phyloP scores from a whole-genome alignment of 1,140 invertebrate genomes.

The Drosophila pandora region DNA sequence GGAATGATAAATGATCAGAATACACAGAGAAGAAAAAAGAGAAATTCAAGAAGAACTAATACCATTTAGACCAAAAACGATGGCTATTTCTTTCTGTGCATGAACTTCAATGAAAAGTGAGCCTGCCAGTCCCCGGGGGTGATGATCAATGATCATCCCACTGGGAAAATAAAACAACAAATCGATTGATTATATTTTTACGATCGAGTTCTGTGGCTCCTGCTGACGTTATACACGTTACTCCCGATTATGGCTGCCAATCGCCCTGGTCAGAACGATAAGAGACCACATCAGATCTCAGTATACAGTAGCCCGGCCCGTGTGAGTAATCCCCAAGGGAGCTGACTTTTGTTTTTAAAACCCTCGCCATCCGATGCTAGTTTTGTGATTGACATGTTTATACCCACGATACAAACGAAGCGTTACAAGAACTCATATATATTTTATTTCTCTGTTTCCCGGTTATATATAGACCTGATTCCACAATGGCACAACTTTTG shows the following conservation, averaged over 20 bases:
- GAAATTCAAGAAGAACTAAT: not conserved
- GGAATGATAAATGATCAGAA: slow-evolving; percentile 1
- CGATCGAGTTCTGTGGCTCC: slow-evolving; percentile 24
- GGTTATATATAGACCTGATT: slow-evolving; percentile 33
- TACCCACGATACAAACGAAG: slow-evolving; percentile 52
- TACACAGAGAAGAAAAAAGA: not conserved
- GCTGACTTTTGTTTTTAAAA: slow-evolving; percentile 32
- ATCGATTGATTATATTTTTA: slow-evolving; percentile 41
- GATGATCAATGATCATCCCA: slow-evolving; percentile 38
- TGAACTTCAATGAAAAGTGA: slow-evolving; percentile 31
- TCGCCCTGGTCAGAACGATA: slow-evolving; percentile 39
- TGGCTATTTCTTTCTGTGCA: not conserved
- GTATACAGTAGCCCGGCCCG: slow-evolving; percentile 10
- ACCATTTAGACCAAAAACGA: too few relatives aligned
- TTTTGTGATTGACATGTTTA: slow-evolving; percentile 56
- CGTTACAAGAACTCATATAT: slow-evolving; percentile 32
- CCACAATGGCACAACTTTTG: slow-evolving; percentile 29
- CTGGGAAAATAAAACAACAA: slow-evolving; percentile 9
- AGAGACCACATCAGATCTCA: slow-evolving; percentile 14
- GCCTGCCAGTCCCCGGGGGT: slow-evolving; percentile 26
- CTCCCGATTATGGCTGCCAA: slow-evolving; percentile 30
- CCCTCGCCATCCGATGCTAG: slow-evolving; percentile 26
- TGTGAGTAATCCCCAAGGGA: slow-evolving; percentile 35
- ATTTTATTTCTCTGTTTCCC: not conserved
- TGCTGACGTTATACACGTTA: slow-evolving; percentile 41